Percentiles rank a stretch among this genome's conserved stretches.
phyloP scores from a whole-genome alignment of 2,113 vertebrate species.

The Gavia stellata region DNA sequence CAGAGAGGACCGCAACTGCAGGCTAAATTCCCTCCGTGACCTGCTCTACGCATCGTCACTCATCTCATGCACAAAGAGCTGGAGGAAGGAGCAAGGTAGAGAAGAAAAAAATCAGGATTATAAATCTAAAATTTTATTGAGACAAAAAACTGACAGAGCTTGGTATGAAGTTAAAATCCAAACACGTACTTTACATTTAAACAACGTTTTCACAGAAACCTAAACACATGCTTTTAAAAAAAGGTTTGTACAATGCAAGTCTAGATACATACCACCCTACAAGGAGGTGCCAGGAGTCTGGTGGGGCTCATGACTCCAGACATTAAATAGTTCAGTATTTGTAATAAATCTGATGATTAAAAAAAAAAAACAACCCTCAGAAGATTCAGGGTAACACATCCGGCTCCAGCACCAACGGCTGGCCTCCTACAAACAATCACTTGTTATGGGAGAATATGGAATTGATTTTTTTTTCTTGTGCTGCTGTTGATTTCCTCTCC shows the following conservation, averaged over 20 bases:
- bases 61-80: not conserved
- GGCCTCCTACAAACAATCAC: not conserved
- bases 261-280: slow-evolving; percentile 47
- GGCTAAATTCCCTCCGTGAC: not conserved
- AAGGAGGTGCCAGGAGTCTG: slow-evolving; percentile 35
- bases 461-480: slow-evolving; percentile 39
- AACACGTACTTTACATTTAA: slow-evolving; percentile 73
- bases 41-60: not conserved
- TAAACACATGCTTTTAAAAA: slow-evolving; percentile 75
- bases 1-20: no score
- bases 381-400: slow-evolving; percentile 22
- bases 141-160: slow-evolving; percentile 70
- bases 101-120: slow-evolving; percentile 64
- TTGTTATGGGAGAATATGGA: not conserved
- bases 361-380: not conserved
- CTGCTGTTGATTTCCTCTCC: slow-evolving; percentile 45
- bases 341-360: slow-evolving; percentile 23
- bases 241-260: slow-evolving; percentile 66
- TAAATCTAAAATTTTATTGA: slow-evolving; percentile 86
- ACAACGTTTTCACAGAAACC: slow-evolving; percentile 75
- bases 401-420: not conserved
- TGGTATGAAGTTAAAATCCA: slow-evolving; percentile 70
- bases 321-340: slow-evolving; percentile 44
- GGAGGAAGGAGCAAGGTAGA: not conserved
- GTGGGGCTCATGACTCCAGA: slow-evolving; percentile 26